phyloP scores from a whole-genome alignment of 1,140 invertebrate species.

The Dufourea novaeangliae region DNA sequence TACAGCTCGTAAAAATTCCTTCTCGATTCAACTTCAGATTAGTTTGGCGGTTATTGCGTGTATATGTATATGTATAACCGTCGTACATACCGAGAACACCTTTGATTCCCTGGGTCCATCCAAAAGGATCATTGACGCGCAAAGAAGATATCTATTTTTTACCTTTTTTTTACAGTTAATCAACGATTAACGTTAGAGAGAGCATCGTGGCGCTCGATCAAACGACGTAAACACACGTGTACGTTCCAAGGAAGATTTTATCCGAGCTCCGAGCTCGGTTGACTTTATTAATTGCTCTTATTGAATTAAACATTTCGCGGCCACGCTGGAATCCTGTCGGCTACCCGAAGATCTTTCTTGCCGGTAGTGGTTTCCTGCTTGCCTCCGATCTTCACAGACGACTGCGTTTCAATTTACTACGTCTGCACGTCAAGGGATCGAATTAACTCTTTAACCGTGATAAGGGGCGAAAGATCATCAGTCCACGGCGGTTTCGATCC shows the following conservation, averaged over 20 bases:
- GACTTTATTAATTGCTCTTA: not conserved
- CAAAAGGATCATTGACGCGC: too few species aligned
- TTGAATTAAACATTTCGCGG: not conserved
- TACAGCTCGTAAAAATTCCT: slow-evolving; percentile 28
- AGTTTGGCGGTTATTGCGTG: not conserved
- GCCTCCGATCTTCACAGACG: not conserved
- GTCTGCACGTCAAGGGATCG: not conserved
- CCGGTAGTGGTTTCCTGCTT: not conserved
- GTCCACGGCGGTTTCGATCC: not conserved
- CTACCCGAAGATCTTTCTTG: not conserved
- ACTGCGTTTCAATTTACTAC: not conserved
- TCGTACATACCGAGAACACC: too few species aligned
- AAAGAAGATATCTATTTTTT: too few species aligned
- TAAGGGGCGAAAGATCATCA: not conserved
- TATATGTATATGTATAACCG: not conserved
- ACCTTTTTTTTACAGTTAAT: not conserved
- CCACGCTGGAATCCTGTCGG: not conserved
- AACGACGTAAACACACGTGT: not conserved
- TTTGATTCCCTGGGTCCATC: not conserved
- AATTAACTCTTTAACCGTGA: slow-evolving; percentile 7
- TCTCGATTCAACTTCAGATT: not conserved
- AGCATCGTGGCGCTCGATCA: too few species aligned
- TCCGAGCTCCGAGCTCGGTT: not conserved
- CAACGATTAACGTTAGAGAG: not conserved
- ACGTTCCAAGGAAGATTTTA: not conserved